Conservation (phyloP, 2,113 vertebrate genomes). For the Gracilinanus agilis region DNA sequence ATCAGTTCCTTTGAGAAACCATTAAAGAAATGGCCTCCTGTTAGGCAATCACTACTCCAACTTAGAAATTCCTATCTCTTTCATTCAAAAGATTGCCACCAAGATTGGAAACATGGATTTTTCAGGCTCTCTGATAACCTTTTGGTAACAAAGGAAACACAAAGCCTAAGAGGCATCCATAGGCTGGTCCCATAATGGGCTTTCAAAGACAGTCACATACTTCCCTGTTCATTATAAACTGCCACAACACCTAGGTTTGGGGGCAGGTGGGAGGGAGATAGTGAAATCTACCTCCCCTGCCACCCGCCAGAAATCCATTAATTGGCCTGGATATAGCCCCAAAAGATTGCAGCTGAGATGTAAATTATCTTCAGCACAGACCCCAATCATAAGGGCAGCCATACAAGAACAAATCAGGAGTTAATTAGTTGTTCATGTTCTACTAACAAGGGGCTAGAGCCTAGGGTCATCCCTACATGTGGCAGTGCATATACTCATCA, state of each 20-base stretch:
- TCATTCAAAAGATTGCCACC: background rate
- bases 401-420: background rate
- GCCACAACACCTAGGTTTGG: background rate
- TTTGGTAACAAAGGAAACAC: background rate
- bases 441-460: background rate
- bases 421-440: background rate
- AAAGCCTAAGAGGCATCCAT: background rate
- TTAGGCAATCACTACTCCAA: background rate
- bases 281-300: background rate
- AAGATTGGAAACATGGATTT: background rate
- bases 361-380: background rate
- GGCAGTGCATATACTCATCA: background rate
- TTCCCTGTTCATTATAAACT: background rate
- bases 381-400: background rate
- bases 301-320: background rate
- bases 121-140: background rate
- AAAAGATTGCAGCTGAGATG: background rate
- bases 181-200: background rate
- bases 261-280: background rate
- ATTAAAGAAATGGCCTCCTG: background rate
- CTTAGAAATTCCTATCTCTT: background rate
- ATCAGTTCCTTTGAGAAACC: background rate
- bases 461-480: background rate
- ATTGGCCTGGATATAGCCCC: background rate
- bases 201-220: background rate